These are phyloP conservation scores for Pomacea maculata DNA, from an alignment of 1,140 invertebrate species.

Conservation along the genomic window DNA sequence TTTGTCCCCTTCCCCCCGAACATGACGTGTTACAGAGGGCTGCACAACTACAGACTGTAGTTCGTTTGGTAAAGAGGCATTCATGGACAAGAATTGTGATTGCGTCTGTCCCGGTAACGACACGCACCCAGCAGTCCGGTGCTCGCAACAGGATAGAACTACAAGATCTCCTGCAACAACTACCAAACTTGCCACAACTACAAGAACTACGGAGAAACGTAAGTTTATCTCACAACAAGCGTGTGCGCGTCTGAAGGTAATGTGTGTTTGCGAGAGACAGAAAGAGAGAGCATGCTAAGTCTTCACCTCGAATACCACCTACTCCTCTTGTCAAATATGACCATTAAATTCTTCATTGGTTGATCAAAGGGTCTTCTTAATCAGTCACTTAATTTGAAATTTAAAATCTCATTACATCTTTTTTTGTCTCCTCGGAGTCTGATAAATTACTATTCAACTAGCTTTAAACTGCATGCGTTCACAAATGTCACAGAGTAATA, in stretches of 20 bases:
- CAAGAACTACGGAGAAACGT: background rate
- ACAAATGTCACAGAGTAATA: background rate
- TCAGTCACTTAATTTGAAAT: too few species aligned
- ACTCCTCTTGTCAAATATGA: too few species aligned
- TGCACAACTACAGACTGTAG: background rate
- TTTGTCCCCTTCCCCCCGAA: too few species aligned
- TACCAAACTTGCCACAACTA: background rate
- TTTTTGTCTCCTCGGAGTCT: too few species aligned
- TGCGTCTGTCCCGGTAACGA: conserved; percentile 22
- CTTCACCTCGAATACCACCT: too few species aligned
- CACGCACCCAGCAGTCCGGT: background rate
- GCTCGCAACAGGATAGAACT: background rate
- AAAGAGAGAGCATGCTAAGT: background rate
- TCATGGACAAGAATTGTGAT: conserved; percentile 13
- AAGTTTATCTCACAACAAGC: background rate
- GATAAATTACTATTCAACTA: background rate
- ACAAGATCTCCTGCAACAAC: conserved; percentile 15
- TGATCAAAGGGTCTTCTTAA: too few species aligned
- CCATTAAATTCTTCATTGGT: too few species aligned
- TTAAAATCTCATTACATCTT: too few species aligned
- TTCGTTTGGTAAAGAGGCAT: conserved; percentile 12
- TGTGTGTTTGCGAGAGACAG: background rate
- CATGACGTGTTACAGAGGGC: background rate
- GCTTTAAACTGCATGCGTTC: background rate
- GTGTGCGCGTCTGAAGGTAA: background rate